Percentiles rank a stretch among this genome's conserved stretches.
Conservation (phyloP, 2,113 vertebrate species). For the Pionites leucogaster region DNA sequence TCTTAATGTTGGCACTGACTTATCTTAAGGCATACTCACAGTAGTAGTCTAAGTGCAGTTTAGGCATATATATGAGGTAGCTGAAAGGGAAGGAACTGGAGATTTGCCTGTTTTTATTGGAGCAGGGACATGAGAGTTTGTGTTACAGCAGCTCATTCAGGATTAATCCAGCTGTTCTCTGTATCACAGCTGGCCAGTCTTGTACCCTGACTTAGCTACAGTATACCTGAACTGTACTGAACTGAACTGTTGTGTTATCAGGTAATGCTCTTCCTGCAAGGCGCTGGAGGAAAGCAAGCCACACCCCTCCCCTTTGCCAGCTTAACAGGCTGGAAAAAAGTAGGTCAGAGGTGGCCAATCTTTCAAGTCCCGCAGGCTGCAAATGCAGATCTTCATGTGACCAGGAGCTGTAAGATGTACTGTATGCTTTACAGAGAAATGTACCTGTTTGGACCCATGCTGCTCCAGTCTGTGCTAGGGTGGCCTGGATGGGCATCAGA, state of each 20-base stretch:
- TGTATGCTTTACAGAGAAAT: not conserved
- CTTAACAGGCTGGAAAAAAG: not conserved
- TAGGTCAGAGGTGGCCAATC: constrained; percentile 12
- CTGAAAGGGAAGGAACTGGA: not conserved
- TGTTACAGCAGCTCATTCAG: not conserved
- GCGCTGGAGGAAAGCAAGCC: not conserved
- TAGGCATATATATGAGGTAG: not conserved
- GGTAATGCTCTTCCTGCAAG: not conserved
- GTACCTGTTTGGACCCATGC: not conserved
- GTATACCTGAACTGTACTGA: not conserved
- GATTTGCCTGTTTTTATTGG: not conserved
- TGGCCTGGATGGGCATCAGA: not conserved
- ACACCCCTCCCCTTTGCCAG: not conserved
- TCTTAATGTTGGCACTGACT: not conserved
- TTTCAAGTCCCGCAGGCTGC: not conserved
- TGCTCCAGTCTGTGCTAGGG: not conserved
- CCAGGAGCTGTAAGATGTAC: not conserved
- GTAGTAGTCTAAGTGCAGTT: not conserved
- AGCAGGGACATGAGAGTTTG: not conserved
- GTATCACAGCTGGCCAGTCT: not conserved
- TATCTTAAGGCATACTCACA: not conserved
- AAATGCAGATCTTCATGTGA: not conserved
- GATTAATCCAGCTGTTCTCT: not conserved
- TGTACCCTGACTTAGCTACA: not conserved
- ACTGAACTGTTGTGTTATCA: not conserved